Conservation (phyloP, 2,888 invertebrate genomes). For the Chrysolina oricalcia region DNA sequence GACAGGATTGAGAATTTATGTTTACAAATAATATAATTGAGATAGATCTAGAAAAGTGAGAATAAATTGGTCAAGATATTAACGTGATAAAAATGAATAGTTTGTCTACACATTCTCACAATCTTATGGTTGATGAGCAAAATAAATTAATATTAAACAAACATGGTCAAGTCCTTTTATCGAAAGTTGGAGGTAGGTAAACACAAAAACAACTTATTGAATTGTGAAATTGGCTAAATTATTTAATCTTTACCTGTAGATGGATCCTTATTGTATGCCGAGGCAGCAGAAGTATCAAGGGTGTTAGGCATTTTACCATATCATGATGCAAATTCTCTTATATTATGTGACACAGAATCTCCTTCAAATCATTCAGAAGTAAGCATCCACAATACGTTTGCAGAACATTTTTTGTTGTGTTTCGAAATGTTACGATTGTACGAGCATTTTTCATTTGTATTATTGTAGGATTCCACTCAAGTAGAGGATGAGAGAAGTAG, state of each 20-base stretch:
- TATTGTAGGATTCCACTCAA: background rate
- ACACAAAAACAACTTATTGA: background rate
- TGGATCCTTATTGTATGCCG: constrained; percentile 12
- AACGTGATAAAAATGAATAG: background rate
- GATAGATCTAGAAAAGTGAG: background rate
- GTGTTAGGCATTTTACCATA: background rate
- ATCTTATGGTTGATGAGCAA: background rate
- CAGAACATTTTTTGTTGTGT: background rate
- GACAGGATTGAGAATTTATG: background rate
- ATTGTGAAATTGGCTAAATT: background rate
- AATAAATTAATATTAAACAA: background rate
- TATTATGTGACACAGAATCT: background rate
- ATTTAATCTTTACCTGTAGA: background rate
- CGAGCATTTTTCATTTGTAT: background rate
- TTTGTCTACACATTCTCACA: background rate
- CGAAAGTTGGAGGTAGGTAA: background rate
- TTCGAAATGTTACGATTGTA: background rate
- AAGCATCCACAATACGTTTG: background rate
- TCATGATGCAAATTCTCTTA: constrained; percentile 7
- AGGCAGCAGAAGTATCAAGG: constrained; percentile 27
- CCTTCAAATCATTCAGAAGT: background rate
- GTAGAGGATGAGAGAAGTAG: background rate
- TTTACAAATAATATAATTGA: background rate
- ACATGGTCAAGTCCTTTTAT: background rate
- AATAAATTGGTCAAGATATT: background rate